phyloP scores from a whole-genome alignment of 2,797 vertebrate genomes.

The Gouania willdenowi region DNA sequence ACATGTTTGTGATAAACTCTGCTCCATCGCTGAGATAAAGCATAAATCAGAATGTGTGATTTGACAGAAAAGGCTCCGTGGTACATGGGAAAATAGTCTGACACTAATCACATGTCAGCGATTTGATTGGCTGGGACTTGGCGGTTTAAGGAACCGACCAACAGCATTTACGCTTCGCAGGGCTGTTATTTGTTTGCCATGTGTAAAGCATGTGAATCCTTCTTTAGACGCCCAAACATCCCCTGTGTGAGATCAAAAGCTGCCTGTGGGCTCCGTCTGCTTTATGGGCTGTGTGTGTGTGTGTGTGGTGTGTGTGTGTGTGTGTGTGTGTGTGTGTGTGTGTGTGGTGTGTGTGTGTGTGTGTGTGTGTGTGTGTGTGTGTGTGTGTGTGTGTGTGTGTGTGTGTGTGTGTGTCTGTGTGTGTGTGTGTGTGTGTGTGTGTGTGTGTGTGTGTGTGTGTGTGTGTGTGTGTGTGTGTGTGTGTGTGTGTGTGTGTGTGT shows the following conservation, averaged over 20 bases:
- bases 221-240: constrained; percentile 19
- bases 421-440: too few species aligned
- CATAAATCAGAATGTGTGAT: too few species aligned
- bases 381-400: not conserved
- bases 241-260: constrained; percentile 34
- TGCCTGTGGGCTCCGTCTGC: constrained; percentile 6
- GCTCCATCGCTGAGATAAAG: too few species aligned
- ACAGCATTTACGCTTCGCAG: not conserved
- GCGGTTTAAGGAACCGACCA: not conserved
- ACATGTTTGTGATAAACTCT: too few species aligned
- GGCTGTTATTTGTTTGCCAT: constrained; percentile 20
- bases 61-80: too few species aligned
- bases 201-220: constrained; percentile 21
- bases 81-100: too few species aligned
- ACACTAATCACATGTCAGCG: too few species aligned
- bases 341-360: too few species aligned
- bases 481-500: too few species aligned
- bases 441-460: too few species aligned
- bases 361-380: not conserved
- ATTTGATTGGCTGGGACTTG: constrained; percentile 5
- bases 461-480: too few species aligned
- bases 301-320: not conserved
- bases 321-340: not conserved
- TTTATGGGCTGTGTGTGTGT: constrained; percentile 12
- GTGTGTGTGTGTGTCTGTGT: not conserved